Percentiles rank a stretch among this genome's conserved stretches.
Evolutionary conservation across 2,888 invertebrate species (phyloP).

Genomic region (Phengaris alcon): DNA sequence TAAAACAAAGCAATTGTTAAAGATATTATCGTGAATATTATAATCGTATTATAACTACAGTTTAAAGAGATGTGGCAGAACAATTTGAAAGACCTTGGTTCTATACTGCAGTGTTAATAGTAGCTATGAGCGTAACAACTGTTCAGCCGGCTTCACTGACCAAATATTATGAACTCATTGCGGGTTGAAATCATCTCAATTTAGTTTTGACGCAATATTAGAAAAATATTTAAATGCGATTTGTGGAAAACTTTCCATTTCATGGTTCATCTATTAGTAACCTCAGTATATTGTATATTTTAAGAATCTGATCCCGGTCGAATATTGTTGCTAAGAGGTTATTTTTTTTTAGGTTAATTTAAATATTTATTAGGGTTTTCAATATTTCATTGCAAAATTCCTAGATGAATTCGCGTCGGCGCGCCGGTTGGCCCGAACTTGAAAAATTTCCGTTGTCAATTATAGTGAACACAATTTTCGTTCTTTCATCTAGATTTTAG

Average conservation of each 20-base stretch:
- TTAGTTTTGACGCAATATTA: background rate
- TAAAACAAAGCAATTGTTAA: slow-evolving; percentile 14
- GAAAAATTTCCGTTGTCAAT: background rate
- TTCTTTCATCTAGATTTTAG: background rate
- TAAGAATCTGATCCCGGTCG: background rate
- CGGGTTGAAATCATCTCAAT: background rate
- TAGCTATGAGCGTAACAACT: background rate
- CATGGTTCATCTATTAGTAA: background rate
- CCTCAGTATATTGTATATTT: background rate
- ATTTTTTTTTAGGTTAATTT: too few species aligned
- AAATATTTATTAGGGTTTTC: too few species aligned
- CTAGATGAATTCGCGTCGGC: background rate
- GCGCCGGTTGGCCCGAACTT: background rate
- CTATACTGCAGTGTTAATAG: background rate
- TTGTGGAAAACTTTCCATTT: background rate
- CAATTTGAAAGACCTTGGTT: slow-evolving; percentile 14
- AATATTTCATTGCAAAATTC: background rate
- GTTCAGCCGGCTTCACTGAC: background rate
- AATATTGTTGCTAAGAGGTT: too few species aligned
- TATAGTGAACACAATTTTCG: background rate
- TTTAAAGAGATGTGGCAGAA: slow-evolving; percentile 20
- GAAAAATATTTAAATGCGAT: background rate
- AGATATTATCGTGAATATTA: background rate
- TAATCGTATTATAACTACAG: background rate
- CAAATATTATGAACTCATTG: background rate